Percentiles rank a stretch among this genome's conserved stretches.
Conservation (phyloP, 2,888 invertebrate species). For the Hetaerina titia region DNA sequence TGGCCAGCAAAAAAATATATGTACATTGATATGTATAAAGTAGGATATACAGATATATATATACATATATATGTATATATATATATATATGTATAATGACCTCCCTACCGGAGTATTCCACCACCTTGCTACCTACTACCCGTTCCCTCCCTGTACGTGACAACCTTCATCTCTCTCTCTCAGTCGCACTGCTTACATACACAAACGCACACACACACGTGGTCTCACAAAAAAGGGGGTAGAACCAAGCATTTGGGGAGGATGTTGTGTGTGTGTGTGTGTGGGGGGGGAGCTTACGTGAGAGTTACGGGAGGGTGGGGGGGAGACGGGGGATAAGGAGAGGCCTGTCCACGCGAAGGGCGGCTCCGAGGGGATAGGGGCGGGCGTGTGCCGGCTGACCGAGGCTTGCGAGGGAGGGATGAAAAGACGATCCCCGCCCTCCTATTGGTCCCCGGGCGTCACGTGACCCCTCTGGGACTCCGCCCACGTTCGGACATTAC, state of each 20-base stretch:
- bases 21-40: background rate
- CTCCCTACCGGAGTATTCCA: background rate
- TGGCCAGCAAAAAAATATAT: background rate
- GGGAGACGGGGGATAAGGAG: background rate
- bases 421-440: background rate
- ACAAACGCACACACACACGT: background rate
- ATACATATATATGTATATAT: background rate
- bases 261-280: too few species aligned
- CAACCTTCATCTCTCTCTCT: slow-evolving; percentile 17
- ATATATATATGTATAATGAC: background rate
- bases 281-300: background rate
- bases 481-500: slow-evolving; percentile 12
- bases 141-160: slow-evolving; percentile 38
- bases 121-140: background rate
- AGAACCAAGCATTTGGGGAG: background rate
- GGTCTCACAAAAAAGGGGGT: background rate
- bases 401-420: background rate
- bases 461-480: slow-evolving; percentile 23
- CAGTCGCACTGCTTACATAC: slow-evolving; percentile 18
- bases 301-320: background rate
- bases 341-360: background rate
- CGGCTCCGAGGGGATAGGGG: background rate
- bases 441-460: background rate
- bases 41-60: background rate
- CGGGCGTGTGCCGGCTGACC: background rate